Base-by-base conservation (phyloP, 1,140 invertebrate genomes). In the Drosophila parvula region DNA sequence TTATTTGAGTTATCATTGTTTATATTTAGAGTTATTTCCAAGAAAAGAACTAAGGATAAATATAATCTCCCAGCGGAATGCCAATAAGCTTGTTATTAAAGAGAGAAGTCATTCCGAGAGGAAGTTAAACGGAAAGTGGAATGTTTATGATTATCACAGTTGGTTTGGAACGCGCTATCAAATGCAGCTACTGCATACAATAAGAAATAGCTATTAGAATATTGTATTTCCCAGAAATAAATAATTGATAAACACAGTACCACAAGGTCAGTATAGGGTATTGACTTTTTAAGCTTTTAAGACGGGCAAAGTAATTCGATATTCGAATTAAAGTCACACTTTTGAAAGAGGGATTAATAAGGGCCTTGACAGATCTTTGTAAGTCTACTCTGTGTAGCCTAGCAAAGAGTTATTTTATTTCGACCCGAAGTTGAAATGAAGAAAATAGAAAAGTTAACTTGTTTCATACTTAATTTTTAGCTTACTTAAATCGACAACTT, bases 281-380 rank as follows among this genome's bases (percentile, higher is more conserved):
- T 30, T 30, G 5, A 11, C 4, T 22, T 22, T 22, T 14, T 10
- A 30, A 30, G 27, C 10, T 12, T 30, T 12, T 30, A 14, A 30
- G 14, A 30, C 38, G 7, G 1, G 38, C 38, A 40, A 53, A 53
- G 50, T 36, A 53, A 36, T 53, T 36, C 18, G 12, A 53, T 53
- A 36, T 36, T 12, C 4, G 12, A 14, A 51, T 34, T 51, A 18
- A 51, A 34, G 8, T 18, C 3, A 9, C 4, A 5, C 3, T 3
- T 14, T 22, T 6, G 30, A 5, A 12, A 4, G 16, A 10, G 45
- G 45, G 47, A 28, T 28, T 47, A 28, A 1, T 11, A 44, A 43
- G 12, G 12, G 3, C 9, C 12, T 45, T 7, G 16, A n/a, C 1
- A 28, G 8, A 10, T 10, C 0, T 12, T 12, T 12, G 3, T 30